Conservation (phyloP, 1,140 invertebrate species). For the Uloborus diversus region DNA sequence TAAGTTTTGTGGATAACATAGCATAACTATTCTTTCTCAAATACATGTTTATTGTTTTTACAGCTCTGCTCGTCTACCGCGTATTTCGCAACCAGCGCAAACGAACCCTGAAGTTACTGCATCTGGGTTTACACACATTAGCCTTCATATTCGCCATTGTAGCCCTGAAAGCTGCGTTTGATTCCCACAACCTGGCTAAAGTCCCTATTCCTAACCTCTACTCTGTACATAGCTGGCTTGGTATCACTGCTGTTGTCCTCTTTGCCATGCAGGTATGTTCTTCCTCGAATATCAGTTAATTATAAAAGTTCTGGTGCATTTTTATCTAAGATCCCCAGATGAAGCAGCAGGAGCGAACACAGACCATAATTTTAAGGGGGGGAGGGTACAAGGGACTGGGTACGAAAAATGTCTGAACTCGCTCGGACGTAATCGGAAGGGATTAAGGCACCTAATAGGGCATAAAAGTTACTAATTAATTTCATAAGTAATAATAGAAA, state of each 20-base stretch:
- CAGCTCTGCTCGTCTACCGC: conserved; percentile 85
- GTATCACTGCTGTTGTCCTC: conserved; percentile 77
- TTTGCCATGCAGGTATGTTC: conserved; percentile 77
- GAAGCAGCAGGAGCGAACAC: too few relatives aligned
- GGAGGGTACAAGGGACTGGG: too few relatives aligned
- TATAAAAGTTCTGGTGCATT: too few relatives aligned
- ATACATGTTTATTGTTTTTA: conserved; percentile 53
- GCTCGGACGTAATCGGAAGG: too few relatives aligned
- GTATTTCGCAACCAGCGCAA: conserved; percentile 79
- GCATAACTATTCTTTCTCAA: too few relatives aligned
- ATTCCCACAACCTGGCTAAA: conserved; percentile 77
- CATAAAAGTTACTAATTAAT: too few relatives aligned
- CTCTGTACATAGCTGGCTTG: conserved; percentile 84
- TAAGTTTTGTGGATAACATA: too few relatives aligned
- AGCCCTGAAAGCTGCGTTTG: conserved; percentile 82
- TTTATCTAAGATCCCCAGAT: too few relatives aligned
- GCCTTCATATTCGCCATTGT: conserved; percentile 77
- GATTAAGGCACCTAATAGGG: too few relatives aligned
- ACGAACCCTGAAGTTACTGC: conserved; percentile 79
- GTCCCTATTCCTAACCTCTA: conserved; percentile 81
- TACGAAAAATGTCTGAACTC: too few relatives aligned
- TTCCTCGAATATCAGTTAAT: not conserved
- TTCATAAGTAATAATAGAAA: too few relatives aligned
- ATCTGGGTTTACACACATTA: conserved; percentile 74
- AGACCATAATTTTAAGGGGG: too few relatives aligned